phyloP scores from a whole-genome alignment of 2,888 invertebrate species.

The Endomychus coccineus region DNA sequence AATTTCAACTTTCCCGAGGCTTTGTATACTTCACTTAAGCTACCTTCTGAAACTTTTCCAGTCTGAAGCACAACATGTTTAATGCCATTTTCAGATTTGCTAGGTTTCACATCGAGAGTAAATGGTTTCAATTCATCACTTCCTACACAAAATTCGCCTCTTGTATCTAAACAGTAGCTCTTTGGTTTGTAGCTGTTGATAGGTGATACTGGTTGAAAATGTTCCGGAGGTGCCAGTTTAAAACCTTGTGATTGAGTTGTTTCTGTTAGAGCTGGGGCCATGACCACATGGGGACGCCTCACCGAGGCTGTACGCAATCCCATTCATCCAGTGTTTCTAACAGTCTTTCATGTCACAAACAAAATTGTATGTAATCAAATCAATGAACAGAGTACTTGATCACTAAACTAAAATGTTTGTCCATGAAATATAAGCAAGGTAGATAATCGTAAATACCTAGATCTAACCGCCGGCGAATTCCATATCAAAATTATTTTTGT shows the following conservation, averaged over 20 bases:
- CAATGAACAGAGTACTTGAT: conserved; percentile 24
- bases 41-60: conserved; percentile 6
- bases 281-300: conserved; percentile 62
- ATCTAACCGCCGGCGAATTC: conserved; percentile 37
- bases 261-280: conserved; percentile 92
- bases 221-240: conserved; percentile 39
- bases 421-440: conserved; percentile 10
- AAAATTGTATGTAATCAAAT: conserved; percentile 18
- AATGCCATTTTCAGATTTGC: conserved; percentile 2
- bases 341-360: conserved; percentile 30
- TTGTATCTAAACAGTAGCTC: conserved; percentile 25
- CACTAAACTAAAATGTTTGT: conserved; percentile 17
- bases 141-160: conserved; percentile 20
- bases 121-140: conserved; percentile 15
- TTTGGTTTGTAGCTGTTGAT: conserved; percentile 32
- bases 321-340: conserved; percentile 45
- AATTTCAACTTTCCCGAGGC: conserved; percentile 33
- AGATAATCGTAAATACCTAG: conserved; percentile 13
- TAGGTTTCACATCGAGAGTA: not conserved
- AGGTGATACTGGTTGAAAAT: conserved; percentile 32
- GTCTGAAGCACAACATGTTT: conserved; percentile 6
- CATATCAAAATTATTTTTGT: conserved; percentile 30
- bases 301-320: conserved; percentile 48
- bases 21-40: too few relatives aligned
- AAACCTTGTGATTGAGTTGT: conserved; percentile 48